Evolutionary conservation across 1,140 invertebrate species (phyloP).

Genomic region (Plectrocnemia conspersa): DNA sequence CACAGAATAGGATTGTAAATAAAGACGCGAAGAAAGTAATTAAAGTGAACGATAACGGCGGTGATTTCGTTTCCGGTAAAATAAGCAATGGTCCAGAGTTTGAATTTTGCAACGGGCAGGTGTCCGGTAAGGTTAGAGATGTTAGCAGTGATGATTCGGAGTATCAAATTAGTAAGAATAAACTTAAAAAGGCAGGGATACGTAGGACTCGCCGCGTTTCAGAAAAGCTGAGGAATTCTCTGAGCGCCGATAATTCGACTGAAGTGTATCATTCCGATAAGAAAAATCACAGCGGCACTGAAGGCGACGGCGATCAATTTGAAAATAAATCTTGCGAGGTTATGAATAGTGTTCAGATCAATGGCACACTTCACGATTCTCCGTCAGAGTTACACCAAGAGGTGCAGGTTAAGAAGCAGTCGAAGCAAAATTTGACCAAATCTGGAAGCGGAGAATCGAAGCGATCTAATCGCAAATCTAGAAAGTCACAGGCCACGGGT

Average conservation of each 20-base stretch:
- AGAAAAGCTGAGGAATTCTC: not conserved
- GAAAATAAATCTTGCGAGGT: conserved; percentile 1
- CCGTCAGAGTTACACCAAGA: too few relatives aligned
- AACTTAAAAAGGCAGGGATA: too few relatives aligned
- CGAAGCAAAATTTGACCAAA: not conserved
- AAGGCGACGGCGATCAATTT: not conserved
- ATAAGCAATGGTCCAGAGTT: too few relatives aligned
- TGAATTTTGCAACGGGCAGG: not conserved
- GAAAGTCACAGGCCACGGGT: not conserved
- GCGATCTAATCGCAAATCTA: too few relatives aligned
- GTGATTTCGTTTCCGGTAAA: too few relatives aligned
- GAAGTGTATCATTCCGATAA: too few relatives aligned
- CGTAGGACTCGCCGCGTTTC: too few relatives aligned
- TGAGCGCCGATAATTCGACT: not conserved
- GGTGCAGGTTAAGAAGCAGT: conserved; percentile 1
- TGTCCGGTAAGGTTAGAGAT: conserved; percentile 32
- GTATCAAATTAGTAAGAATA: not conserved
- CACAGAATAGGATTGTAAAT: too few relatives aligned
- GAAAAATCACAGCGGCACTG: not conserved
- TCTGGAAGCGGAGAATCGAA: not conserved
- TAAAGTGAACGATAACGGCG: too few relatives aligned
- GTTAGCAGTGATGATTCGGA: not conserved
- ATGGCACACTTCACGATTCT: too few relatives aligned
- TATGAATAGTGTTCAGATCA: too few relatives aligned
- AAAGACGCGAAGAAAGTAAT: too few relatives aligned